Conservation (phyloP, 1,140 invertebrate species). For the Maconellicoccus hirsutus region DNA sequence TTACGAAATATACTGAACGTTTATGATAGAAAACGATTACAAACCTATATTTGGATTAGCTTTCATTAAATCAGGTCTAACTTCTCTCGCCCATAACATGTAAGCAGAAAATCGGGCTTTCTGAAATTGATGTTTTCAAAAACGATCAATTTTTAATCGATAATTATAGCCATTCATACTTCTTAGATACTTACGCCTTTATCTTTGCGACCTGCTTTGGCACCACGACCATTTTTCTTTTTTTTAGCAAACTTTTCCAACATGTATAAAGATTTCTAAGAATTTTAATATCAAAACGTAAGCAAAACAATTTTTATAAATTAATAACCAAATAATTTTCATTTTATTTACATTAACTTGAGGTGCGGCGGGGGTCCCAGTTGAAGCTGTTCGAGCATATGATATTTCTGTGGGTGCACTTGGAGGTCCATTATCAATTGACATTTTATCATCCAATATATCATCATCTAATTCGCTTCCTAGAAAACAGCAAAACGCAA, state of each 20-base stretch:
- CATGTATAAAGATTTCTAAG: conserved; percentile 56
- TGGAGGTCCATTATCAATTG: background rate
- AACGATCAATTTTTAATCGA: background rate
- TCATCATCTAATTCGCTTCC: conserved; percentile 8
- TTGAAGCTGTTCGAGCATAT: background rate
- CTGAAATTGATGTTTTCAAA: background rate
- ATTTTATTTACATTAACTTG: background rate
- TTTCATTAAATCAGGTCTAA: conserved; percentile 55
- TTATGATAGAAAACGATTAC: background rate
- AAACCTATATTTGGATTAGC: conserved; percentile 63
- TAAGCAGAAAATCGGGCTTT: conserved; percentile 71
- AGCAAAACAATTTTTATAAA: background rate
- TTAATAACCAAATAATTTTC: background rate
- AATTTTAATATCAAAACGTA: background rate
- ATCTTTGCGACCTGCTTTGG: conserved; percentile 61
- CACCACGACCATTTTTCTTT: conserved; percentile 51
- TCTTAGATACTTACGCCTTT: conserved; percentile 47
- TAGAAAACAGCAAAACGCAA: background rate
- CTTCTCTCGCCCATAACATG: conserved; percentile 77
- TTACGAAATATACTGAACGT: conserved; percentile 17
- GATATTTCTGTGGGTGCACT: background rate
- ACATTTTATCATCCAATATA: background rate
- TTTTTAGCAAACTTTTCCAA: conserved; percentile 62
- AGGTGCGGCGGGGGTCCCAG: background rate
- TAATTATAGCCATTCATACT: background rate